A percentile compares a stretch with the other conserved stretches of the same genome.
Evolutionary conservation across 1,140 invertebrate genomes (phyloP).

Genomic region (Caenorhabditis brenneri): DNA sequence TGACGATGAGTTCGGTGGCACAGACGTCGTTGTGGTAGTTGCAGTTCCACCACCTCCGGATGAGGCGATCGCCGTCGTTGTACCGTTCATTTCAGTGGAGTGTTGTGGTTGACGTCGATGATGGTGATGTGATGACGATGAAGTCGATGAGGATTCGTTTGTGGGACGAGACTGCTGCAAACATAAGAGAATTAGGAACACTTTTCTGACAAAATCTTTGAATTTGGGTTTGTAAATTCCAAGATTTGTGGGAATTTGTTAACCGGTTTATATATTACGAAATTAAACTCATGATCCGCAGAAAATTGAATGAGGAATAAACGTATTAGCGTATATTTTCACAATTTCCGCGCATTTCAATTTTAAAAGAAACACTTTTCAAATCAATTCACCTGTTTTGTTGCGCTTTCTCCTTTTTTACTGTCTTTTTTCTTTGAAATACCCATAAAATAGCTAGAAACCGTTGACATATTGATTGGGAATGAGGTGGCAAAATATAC

Average conservation of each 20-base stretch:
- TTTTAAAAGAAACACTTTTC: no score
- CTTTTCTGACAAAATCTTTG: no score
- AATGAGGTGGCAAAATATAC: not conserved
- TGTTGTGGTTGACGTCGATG: slow-evolving; percentile 15
- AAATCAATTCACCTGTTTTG: no score
- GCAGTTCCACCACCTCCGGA: not conserved
- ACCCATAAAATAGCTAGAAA: slow-evolving; percentile 30
- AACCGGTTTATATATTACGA: no score
- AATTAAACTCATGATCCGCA: no score
- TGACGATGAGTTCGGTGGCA: not conserved
- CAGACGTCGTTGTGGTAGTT: not conserved
- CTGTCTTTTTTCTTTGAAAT: not conserved
- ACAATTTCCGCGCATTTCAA: no score
- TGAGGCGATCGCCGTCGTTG: not conserved
- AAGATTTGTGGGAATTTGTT: no score
- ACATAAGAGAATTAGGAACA: not conserved
- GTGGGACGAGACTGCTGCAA: not conserved
- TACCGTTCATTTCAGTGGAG: slow-evolving; percentile 20
- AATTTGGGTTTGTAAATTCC: no score
- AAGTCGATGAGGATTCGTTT: not conserved
- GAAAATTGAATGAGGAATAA: no score
- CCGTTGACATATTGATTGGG: not conserved
- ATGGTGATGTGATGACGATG: not conserved
- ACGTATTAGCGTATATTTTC: no score
- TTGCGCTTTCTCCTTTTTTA: not conserved